Evolutionary conservation across 1,140 invertebrate species (phyloP).

Genomic region (Reticulitermes speratus): DNA sequence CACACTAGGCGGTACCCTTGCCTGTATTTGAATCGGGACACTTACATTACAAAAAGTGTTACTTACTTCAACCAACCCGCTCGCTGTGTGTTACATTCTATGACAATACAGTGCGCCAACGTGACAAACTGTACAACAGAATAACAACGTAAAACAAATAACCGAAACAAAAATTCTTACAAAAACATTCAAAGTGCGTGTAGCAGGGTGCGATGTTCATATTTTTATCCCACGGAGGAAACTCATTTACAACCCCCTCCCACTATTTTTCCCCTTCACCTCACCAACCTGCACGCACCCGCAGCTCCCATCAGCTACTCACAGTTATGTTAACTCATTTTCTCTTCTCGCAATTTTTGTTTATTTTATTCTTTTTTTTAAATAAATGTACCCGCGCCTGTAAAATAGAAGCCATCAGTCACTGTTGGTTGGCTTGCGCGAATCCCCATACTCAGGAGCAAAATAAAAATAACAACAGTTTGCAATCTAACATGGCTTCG

Average conservation of each 20-base stretch:
- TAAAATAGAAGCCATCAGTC: constrained; percentile 3
- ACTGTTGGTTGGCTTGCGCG: constrained; percentile 2
- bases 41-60: too few species aligned
- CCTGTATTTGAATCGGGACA: too few species aligned
- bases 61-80: too few species aligned
- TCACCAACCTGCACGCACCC: neutral
- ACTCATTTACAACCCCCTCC: neutral
- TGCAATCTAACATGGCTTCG: neutral
- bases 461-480: neutral
- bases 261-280: neutral
- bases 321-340: constrained; percentile 1
- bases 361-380: neutral
- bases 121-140: too few species aligned
- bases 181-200: too few species aligned
- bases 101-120: too few species aligned
- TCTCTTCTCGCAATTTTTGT: constrained; percentile 5
- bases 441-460: neutral
- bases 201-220: neutral
- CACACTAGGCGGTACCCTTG: too few species aligned
- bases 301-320: neutral
- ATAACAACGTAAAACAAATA: too few species aligned
- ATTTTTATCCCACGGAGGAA: neutral
- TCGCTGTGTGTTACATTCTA: too few species aligned
- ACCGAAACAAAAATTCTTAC: too few species aligned
- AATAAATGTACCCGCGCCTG: neutral